phyloP scores from a whole-genome alignment of 2,797 vertebrate genomes.

The Lacerta viridis region DNA sequence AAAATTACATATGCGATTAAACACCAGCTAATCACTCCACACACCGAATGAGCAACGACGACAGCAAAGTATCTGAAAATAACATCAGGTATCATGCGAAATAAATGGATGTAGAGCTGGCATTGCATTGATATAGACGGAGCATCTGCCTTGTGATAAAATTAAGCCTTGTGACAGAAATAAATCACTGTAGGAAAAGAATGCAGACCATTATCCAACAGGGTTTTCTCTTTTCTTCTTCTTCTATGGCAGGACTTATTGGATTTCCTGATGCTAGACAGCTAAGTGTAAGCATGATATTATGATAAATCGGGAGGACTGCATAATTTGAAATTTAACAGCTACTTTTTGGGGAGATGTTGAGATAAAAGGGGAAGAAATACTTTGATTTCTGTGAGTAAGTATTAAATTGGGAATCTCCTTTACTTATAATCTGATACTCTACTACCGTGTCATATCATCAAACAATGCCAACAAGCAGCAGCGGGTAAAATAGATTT shows the following conservation, averaged over 20 bases:
- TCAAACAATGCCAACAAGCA: constrained; percentile 79
- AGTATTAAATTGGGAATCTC: constrained; percentile 83
- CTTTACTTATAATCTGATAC: constrained; percentile 77
- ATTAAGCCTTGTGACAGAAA: constrained; percentile 86
- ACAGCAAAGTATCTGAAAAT: constrained; percentile 64
- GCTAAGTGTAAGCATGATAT: constrained; percentile 83
- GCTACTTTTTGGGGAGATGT: constrained; percentile 74
- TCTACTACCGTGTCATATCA: constrained; percentile 76
- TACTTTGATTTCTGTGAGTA: constrained; percentile 75
- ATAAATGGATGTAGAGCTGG: constrained; percentile 79
- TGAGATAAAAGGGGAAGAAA: constrained; percentile 76
- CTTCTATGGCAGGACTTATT: constrained; percentile 86
- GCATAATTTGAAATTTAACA: constrained; percentile 81
- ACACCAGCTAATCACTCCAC: constrained; percentile 66
- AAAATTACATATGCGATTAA: constrained; percentile 78
- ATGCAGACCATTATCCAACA: constrained; percentile 82
- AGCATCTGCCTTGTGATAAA: constrained; percentile 85
- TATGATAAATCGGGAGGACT: constrained; percentile 84
- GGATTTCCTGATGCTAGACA: constrained; percentile 85
- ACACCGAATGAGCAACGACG: constrained; percentile 64
- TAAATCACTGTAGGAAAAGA: constrained; percentile 83
- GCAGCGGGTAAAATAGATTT: constrained; percentile 82
- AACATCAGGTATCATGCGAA: constrained; percentile 77
- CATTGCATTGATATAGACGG: constrained; percentile 79
- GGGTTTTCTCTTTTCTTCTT: constrained; percentile 81